Base-by-base conservation (phyloP, 2,797 vertebrate species). In the Hozukius guyotensis region DNA sequence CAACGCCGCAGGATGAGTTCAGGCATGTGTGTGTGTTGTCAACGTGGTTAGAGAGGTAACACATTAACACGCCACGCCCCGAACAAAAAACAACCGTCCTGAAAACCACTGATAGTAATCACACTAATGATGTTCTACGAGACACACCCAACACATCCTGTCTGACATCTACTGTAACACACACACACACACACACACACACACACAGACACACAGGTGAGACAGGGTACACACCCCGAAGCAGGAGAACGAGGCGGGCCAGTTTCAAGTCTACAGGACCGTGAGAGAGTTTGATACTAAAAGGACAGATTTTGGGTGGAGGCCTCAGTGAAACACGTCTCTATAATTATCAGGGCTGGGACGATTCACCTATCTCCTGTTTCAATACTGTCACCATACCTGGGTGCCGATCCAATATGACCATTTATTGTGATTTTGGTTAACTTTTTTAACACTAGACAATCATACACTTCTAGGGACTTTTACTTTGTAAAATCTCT, bases 41-140 rank as follows among this genome's bases (percentile, higher is more conserved):
- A 8, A 18, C 29, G 24, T 24, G 55, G 55, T 59, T 59, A 34
- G 32, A 59, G 56, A 5, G 27, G 27, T 31, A 18, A 29, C 14
- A 29, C 25, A 25, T 56, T 59, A 60, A 60, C 25, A n/a, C 42
- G n/a, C 42, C 78, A 27, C 78, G 38, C 78, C 75, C 63, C 9
- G 5, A 72, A 57, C 32, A 77, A 75, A 80, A 82, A 87, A 78
- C 71, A 82, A 42, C 36, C 4, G 7, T 55, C 53, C 22, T 22
- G 5, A 31, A 62, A 34, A 59, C 22, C 4, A 60, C 80, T 78
- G 27, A 72, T 59, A 18, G 6, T 7, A 16, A 81, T 69, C 77
- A 74, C 12, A 46, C 42, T 46, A 1, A 46, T 18, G 16, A 46
- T 46, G 1, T 18, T 46, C 42, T 24, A 4, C 53, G 0, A 24